Evolutionary conservation across 2,888 invertebrate genomes (phyloP).

Genomic region (Caenorhabditis imperialis): DNA sequence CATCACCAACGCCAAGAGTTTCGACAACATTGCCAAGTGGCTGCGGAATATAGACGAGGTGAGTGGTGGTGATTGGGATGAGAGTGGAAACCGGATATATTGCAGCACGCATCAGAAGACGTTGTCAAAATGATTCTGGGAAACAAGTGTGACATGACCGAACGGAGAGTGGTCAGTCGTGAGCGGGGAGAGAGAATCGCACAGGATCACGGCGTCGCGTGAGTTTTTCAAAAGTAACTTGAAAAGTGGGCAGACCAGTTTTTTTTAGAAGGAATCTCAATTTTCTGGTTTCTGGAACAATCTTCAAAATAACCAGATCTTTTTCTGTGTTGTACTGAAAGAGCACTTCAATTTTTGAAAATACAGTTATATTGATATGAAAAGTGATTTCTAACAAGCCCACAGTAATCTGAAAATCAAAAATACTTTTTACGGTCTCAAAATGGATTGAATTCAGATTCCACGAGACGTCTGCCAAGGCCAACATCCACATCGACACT

Average conservation of each 20-base stretch:
- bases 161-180: conserved; percentile 93
- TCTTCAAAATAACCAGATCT: too few species aligned
- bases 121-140: conserved; percentile 99
- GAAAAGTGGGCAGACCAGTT: conserved; percentile 4
- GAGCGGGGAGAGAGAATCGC: conserved; percentile 65
- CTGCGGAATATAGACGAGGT: conserved; percentile 96
- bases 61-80: background rate
- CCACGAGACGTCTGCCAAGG: conserved; percentile 98
- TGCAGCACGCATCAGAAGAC: conserved; percentile 90
- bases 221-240: background rate
- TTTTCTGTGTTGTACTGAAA: background rate
- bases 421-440: background rate
- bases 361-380: too few species aligned
- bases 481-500: conserved; percentile 96
- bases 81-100: background rate
- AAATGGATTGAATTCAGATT: conserved; percentile 82
- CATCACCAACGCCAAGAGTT: conserved; percentile 97
- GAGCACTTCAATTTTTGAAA: background rate
- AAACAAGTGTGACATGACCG: conserved; percentile 97
- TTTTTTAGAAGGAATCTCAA: background rate
- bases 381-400: too few species aligned
- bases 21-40: conserved; percentile 99
- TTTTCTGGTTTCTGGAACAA: too few species aligned
- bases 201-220: conserved; percentile 59
- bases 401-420: too few species aligned